phyloP scores from a whole-genome alignment of 2,113 vertebrate species.

The Oncorhynchus masou region DNA sequence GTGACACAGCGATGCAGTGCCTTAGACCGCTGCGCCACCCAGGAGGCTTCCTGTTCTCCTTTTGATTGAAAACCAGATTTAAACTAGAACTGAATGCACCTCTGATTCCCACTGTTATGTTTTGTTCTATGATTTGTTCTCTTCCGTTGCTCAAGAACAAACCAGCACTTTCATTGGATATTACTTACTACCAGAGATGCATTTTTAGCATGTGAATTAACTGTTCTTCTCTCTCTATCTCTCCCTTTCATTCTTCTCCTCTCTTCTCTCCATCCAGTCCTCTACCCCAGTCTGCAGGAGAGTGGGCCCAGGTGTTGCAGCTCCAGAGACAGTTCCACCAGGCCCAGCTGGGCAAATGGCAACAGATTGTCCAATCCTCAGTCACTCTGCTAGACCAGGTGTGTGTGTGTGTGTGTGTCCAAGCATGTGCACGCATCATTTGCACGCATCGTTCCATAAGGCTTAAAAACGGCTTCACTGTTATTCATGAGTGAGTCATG shows the following conservation, averaged over 20 bases:
- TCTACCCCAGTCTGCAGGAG: conserved; percentile 80
- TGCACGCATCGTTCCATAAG: too few relatives aligned
- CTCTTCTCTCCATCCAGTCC: conserved; percentile 63
- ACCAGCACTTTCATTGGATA: background rate
- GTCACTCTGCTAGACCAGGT: conserved; percentile 89
- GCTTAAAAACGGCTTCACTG: too few relatives aligned
- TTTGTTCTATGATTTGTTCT: too few relatives aligned
- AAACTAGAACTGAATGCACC: too few relatives aligned
- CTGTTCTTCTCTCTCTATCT: background rate
- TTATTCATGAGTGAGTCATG: too few relatives aligned
- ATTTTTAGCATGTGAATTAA: background rate
- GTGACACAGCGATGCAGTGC: too few relatives aligned
- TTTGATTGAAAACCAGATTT: too few relatives aligned
- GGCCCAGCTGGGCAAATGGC: conserved; percentile 85
- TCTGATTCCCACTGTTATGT: too few relatives aligned
- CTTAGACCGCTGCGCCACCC: too few relatives aligned
- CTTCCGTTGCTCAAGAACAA: background rate
- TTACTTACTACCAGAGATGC: background rate
- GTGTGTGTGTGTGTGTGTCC: conserved; percentile 16
- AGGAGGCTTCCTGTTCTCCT: too few relatives aligned
- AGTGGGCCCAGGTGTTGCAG: conserved; percentile 88
- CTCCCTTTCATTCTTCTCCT: background rate
- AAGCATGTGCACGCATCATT: background rate
- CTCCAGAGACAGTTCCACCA: conserved; percentile 87
- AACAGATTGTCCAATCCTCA: conserved; percentile 84